Conservation (phyloP, 1,140 invertebrate genomes). For the Drosophila takahashii region DNA sequence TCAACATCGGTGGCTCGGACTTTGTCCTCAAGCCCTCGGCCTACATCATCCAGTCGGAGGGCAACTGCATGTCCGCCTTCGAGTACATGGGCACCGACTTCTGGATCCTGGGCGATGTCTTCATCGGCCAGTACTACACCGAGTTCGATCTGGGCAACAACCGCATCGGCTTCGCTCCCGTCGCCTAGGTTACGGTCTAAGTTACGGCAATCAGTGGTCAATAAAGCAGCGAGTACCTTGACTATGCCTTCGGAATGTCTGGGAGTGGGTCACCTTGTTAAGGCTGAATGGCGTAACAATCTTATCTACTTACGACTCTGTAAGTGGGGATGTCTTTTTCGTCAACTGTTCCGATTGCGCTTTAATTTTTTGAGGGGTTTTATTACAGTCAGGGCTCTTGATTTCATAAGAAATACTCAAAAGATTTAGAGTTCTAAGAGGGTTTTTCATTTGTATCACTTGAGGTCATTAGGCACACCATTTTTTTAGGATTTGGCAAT, state of each 20-base stretch:
- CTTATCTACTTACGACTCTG: slow-evolving; percentile 15
- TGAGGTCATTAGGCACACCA: no score
- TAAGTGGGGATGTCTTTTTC: neutral
- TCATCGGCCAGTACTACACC: slow-evolving; percentile 98
- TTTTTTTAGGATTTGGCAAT: no score
- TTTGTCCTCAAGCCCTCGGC: slow-evolving; percentile 93
- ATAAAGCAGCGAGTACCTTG: slow-evolving; percentile 17
- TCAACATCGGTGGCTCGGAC: slow-evolving; percentile 90
- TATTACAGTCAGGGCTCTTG: slow-evolving; percentile 1
- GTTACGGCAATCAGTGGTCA: neutral
- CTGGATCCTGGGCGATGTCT: slow-evolving; percentile 98
- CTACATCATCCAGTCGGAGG: slow-evolving; percentile 94
- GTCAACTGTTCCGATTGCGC: neutral
- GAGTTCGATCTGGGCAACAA: slow-evolving; percentile 97
- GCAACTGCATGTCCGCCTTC: slow-evolving; percentile 94
- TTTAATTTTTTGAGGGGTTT: neutral
- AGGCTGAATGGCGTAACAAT: slow-evolving; percentile 1
- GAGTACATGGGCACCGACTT: slow-evolving; percentile 89
- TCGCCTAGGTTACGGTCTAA: slow-evolving; percentile 45
- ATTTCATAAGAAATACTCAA: neutral
- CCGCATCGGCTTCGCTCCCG: slow-evolving; percentile 95
- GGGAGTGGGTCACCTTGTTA: neutral
- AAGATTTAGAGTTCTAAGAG: neutral
- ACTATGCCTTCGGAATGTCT: neutral
- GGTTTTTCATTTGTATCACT: neutral